These are phyloP conservation scores for Ranitomeya imitator DNA, from an alignment of 2,113 vertebrate genomes.

Conservation along the genomic window DNA sequence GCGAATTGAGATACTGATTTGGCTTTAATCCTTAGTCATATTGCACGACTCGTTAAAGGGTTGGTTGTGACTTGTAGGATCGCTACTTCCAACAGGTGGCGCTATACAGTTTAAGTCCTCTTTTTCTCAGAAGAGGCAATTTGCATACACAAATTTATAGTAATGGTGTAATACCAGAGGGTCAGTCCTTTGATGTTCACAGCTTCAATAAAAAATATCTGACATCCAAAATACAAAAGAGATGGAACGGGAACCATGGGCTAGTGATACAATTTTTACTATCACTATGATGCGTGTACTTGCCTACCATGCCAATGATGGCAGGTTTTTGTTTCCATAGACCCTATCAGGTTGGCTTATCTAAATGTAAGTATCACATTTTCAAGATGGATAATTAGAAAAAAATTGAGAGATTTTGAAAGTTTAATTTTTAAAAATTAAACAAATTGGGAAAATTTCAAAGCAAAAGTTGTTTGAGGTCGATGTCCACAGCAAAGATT, in stretches of 20 bases:
- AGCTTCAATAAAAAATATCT: not conserved
- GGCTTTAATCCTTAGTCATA: no score
- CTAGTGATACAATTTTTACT: no score
- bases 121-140: no score
- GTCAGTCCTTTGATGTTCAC: not conserved
- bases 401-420: not conserved
- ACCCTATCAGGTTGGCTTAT: not conserved
- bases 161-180: not conserved
- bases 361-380: not conserved
- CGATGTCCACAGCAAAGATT: not conserved
- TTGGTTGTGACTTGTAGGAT: no score
- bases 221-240: not conserved
- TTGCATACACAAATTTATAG: not conserved
- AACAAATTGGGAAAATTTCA: not conserved
- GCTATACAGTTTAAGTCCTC: no score
- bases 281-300: not conserved
- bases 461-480: not conserved
- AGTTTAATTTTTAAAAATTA: not conserved
- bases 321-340: not conserved
- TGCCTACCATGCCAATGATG: not conserved
- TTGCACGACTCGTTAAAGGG: no score
- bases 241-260: not conserved
- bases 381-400: not conserved
- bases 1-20: no score
- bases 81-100: no score